Evolutionary conservation across 2,797 vertebrate genomes (phyloP), one percentile per base, ranked within the genome.

Genomic region (Saxicola maurus): DNA sequence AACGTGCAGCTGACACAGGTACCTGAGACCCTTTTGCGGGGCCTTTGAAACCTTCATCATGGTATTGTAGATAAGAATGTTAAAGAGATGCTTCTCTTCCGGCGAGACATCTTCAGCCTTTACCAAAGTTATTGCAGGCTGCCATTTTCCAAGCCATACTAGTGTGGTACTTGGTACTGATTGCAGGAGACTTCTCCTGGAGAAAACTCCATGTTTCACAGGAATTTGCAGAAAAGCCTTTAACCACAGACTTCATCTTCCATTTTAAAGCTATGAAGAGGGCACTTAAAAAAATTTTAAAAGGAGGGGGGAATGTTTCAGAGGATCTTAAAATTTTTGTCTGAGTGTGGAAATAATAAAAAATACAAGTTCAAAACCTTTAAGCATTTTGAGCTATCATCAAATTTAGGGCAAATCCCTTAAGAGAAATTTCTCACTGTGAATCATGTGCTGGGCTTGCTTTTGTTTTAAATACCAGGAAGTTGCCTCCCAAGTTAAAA

Each of bases 271-370:
- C 27, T 43, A 35, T 56, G 20, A 72, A 64, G 15, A 65, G 6
- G 6, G 10, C 4, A 27, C n/a, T 49, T 49, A 5, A 28, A 49
- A 49, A 49, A 28, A 17, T 7, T 49, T 49, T 7, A 28, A 28
- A 52, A 5, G 17, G 5, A 5, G 4, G 3, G 1, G 4, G 3
- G 0, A 18, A 24, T 20, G 4, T n/a, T 74, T 77, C 7, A 57
- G 31, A 59, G 6, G 2, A 27, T 37, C 25, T 73, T 25, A 27
- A 61, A 53, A 59, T 33, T 69, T 28, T 65, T 38, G 33, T 42
- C 20, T 43, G 35, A 64, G 13, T 43, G 6, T 10, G 7, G 10
- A 76, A 78, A n/a, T 31, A 66, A 60, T 18, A 55, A 56, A 83
- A 59, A 60, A 43, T 14, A 31, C 1, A 76, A 72, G 16, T 52